Evolutionary conservation across 1,140 invertebrate genomes (phyloP).

Genomic region (Drosophila pachea): DNA sequence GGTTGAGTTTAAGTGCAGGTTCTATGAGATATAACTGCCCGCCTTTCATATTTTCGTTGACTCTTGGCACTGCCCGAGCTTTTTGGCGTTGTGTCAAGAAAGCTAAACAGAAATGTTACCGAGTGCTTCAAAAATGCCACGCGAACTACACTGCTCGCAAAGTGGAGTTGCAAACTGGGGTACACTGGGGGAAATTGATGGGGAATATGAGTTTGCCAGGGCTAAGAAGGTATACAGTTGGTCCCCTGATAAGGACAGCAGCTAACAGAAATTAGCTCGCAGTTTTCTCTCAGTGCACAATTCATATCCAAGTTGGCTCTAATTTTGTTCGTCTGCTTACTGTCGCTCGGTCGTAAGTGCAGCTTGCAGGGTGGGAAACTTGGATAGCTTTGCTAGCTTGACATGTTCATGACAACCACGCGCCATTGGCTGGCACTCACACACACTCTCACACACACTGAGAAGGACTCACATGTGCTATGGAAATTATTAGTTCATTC

Average conservation of each 20-base stretch:
- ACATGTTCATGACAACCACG: slow-evolving; percentile 53
- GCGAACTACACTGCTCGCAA: slow-evolving; percentile 5
- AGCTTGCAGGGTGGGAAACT: slow-evolving; percentile 34
- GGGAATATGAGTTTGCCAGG: no score
- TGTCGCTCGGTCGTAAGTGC: slow-evolving; percentile 37
- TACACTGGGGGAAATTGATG: no score
- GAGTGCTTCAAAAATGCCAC: slow-evolving; percentile 25
- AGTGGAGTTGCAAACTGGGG: no score
- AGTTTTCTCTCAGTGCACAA: slow-evolving; percentile 20
- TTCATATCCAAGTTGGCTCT: slow-evolving; percentile 19
- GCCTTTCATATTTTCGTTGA: slow-evolving; percentile 57
- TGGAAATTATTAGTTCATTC: slow-evolving; percentile 53
- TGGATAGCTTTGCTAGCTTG: slow-evolving; percentile 50
- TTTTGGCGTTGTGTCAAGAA: slow-evolving; percentile 69
- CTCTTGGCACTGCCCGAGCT: slow-evolving; percentile 39
- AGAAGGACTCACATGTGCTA: slow-evolving; percentile 10
- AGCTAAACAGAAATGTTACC: slow-evolving; percentile 29
- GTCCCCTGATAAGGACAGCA: no score
- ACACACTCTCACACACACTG: slow-evolving; percentile 2
- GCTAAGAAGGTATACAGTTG: no score
- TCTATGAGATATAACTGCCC: slow-evolving; percentile 31
- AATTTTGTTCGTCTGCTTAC: slow-evolving; percentile 22
- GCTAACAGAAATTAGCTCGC: no score
- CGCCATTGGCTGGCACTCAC: slow-evolving; percentile 30
- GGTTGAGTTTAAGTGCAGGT: slow-evolving; percentile 16